phyloP scores from a whole-genome alignment of 2,113 vertebrate genomes.

The Strix aluco region DNA sequence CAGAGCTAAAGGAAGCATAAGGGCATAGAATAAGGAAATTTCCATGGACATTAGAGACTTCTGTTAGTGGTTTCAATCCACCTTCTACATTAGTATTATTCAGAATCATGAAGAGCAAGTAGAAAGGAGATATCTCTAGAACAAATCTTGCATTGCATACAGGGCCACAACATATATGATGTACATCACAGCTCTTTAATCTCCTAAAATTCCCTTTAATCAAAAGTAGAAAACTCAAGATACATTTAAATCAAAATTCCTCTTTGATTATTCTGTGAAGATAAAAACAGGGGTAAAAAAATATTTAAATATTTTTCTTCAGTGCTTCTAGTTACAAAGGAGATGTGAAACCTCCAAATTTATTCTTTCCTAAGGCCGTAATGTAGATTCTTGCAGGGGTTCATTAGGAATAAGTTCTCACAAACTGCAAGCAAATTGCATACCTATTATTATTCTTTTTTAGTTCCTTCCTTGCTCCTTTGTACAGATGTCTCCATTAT shows the following conservation, averaged over 20 bases:
- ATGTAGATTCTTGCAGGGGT: not conserved
- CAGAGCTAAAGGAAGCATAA: not conserved
- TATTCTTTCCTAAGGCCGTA: not conserved
- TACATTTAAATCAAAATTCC: not conserved
- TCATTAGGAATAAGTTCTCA: not conserved
- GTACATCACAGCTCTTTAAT: not conserved
- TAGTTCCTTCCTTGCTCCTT: not conserved
- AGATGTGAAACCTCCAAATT: not conserved
- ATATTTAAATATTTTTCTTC: not conserved
- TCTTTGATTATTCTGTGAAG: not conserved
- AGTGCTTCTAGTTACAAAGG: not conserved
- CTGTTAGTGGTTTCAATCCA: not conserved
- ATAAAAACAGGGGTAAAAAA: fast-evolving
- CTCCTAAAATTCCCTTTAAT: not conserved
- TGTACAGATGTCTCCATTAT: not conserved
- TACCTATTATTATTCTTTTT: not conserved
- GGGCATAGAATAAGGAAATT: not conserved
- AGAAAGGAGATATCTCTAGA: not conserved
- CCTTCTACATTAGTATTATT: not conserved
- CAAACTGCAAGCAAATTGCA: not conserved
- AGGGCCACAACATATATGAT: not conserved
- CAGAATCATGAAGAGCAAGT: not conserved
- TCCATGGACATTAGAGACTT: not conserved
- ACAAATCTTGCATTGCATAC: not conserved
- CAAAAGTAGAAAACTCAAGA: not conserved